Base-by-base conservation (phyloP, 2,113 vertebrate genomes). In the Felis chaus region DNA sequence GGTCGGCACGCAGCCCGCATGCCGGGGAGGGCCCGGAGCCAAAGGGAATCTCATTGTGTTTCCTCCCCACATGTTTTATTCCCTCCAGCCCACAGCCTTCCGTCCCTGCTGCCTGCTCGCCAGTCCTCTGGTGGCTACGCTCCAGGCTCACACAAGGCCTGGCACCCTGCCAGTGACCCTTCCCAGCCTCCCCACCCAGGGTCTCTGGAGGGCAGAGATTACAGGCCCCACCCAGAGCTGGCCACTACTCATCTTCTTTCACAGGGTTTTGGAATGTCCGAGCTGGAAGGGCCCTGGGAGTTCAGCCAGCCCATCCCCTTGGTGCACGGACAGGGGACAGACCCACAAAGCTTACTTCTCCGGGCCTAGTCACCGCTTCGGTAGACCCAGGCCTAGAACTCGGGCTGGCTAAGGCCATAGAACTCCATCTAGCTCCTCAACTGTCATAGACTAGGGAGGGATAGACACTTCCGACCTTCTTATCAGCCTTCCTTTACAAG, bases 21-120 rank as follows among this genome's bases (percentile, higher is more conserved):
- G 97, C 97, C 48, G 3, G 19, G n/a, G 57, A 95, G 84, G 98
- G 95, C 97, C 27, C 16, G 0, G 36, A 61, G 97, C 98, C 98
- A 98, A 65, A 74, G 96, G 88, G 95, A 91, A 85, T 81, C 71
- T 93, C 97, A 98, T 97, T 98, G 98, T 98, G 83, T 95, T 97
- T 96, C 96, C 95, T 79, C 68, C 97, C 94, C 95, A 93, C 98
- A 50, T 73, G 73, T 71, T 91, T 91, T 82, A 66, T 80, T 85
- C 95, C 84, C 91, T 76, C 14, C 68, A 87, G 86, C 94, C 81
- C 80, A 39, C 82, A 83, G 83, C 94, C 92, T 91, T 96, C 95
- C 31, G 9, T 87, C 36, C 83, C 92, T 21, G 9, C 55, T 36
- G 92, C 89, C 95, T 73, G 87, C 94, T 65, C 2, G 3, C 73